phyloP scores from a whole-genome alignment of 30 jellyfish, hydroid and myxozoan genomes.

The Aurelia sp. region DNA sequence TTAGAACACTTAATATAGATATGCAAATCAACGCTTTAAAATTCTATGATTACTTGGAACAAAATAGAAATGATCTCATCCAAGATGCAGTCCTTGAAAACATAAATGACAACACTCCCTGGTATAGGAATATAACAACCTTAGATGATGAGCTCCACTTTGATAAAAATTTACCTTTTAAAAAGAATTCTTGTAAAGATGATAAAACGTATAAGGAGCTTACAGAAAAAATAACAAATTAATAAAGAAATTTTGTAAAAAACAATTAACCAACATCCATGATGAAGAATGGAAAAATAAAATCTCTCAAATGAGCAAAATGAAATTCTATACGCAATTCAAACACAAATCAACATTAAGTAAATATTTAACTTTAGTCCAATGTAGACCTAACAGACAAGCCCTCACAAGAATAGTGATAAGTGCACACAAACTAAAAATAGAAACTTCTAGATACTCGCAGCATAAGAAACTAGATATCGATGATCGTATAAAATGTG shows the following conservation, averaged over 20 bases:
- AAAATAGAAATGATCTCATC: too few relatives aligned
- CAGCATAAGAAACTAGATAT: too few relatives aligned
- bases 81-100: background rate
- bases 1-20: background rate
- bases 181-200: background rate
- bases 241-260: background rate
- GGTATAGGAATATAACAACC: background rate
- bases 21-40: too few relatives aligned
- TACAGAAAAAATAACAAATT: background rate
- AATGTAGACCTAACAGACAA: background rate
- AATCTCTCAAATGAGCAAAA: constrained; percentile 12
- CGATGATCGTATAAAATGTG: too few relatives aligned
- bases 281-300: constrained; percentile 2
- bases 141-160: background rate
- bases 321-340: background rate
- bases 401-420: background rate
- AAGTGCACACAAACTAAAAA: background rate
- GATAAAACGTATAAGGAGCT: background rate
- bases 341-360: constrained; percentile 5
- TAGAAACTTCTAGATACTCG: background rate
- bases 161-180: background rate
- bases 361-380: background rate
- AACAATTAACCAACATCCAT: background rate
- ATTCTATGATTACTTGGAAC: background rate
- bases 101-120: background rate